Conservation (phyloP, 1,140 invertebrate genomes). For the Macrocentrus cingulum region DNA sequence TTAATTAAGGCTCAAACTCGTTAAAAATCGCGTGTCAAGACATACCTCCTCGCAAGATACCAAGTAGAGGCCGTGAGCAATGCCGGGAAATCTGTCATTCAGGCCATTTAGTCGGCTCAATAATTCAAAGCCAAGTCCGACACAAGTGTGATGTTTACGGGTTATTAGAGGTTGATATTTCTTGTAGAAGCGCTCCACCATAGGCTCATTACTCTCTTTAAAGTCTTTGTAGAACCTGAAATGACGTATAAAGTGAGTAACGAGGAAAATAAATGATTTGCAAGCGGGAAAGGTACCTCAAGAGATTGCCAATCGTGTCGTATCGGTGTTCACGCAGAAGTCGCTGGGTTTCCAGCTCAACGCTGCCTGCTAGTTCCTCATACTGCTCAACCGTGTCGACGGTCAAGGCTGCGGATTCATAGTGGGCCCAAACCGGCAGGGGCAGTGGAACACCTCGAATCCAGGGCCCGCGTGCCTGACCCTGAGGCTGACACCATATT, state of each 20-base stretch:
- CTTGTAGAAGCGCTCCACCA: constrained; percentile 70
- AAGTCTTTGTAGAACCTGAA: constrained; percentile 73
- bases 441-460: constrained; percentile 57
- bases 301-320: constrained; percentile 83
- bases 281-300: constrained; percentile 62
- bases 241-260: constrained; percentile 13
- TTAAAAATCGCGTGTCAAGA: too few relatives aligned
- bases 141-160: constrained; percentile 80
- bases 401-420: constrained; percentile 58
- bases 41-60: constrained; percentile 84
- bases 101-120: constrained; percentile 63
- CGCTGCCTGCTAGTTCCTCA: constrained; percentile 74
- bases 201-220: constrained; percentile 63
- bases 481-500: constrained; percentile 59
- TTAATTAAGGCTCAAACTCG: too few relatives aligned
- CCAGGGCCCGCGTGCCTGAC: constrained; percentile 57
- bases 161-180: constrained; percentile 78
- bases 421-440: constrained; percentile 58
- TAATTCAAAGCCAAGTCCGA: constrained; percentile 81
- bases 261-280: not conserved
- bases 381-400: constrained; percentile 69
- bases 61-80: constrained; percentile 69
- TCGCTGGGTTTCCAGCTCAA: constrained; percentile 75
- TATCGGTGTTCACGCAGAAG: constrained; percentile 79
- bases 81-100: constrained; percentile 65